phyloP scores from a whole-genome alignment of 2,888 invertebrate species.

The Apodemia duryi region DNA sequence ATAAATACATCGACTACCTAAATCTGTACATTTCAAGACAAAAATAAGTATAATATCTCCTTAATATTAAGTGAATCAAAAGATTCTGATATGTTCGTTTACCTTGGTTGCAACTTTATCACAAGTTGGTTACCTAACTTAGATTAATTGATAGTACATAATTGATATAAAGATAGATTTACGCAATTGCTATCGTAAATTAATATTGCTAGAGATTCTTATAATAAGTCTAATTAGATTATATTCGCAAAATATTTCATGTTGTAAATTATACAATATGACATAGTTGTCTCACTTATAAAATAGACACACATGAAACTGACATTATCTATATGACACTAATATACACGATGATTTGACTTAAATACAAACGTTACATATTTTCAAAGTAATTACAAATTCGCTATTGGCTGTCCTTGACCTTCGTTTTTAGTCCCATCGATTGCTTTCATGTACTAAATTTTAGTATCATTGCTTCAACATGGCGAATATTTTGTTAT shows the following conservation, averaged over 20 bases:
- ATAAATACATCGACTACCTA: slow-evolving; percentile 33
- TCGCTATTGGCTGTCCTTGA: no score
- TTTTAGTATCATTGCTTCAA: no score
- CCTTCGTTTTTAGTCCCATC: no score
- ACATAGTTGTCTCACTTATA: background rate
- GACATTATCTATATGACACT: background rate
- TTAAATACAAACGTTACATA: slow-evolving; percentile 1
- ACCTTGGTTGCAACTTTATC: slow-evolving; percentile 84
- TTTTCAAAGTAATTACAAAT: background rate
- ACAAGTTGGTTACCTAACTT: slow-evolving; percentile 68
- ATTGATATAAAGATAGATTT: slow-evolving; percentile 52
- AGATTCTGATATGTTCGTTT: slow-evolving; percentile 86
- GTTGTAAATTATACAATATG: background rate
- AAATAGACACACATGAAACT: background rate
- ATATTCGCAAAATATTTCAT: background rate
- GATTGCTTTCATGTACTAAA: no score
- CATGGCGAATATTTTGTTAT: no score
- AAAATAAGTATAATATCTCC: slow-evolving; percentile 36
- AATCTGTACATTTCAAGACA: slow-evolving; percentile 49
- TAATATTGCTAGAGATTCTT: slow-evolving; percentile 64
- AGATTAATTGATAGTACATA: slow-evolving; percentile 64
- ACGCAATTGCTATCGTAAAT: slow-evolving; percentile 39
- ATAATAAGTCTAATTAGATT: slow-evolving; percentile 28
- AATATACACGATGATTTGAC: slow-evolving; percentile 6
- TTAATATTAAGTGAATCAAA: slow-evolving; percentile 80